These are phyloP conservation scores for Argopecten irradians DNA, from an alignment of 1,140 invertebrate genomes.

Conservation along the genomic window DNA sequence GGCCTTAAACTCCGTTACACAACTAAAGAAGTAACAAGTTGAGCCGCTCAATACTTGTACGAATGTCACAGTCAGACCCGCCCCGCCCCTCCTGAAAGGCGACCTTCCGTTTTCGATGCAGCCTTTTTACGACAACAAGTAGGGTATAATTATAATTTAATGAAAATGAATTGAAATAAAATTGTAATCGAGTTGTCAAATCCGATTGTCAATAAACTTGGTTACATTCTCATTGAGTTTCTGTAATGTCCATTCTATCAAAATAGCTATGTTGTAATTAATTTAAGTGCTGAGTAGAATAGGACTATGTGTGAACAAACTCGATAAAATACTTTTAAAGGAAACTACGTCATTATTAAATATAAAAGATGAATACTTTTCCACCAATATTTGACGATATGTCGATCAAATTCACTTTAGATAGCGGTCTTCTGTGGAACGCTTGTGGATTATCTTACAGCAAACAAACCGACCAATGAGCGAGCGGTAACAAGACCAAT, in stretches of 20 bases:
- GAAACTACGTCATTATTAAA: background rate
- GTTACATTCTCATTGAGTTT: background rate
- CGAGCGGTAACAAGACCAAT: background rate
- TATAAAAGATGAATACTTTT: background rate
- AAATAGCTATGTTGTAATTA: conserved; percentile 9
- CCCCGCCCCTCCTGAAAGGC: background rate
- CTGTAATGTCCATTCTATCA: background rate
- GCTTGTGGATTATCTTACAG: background rate
- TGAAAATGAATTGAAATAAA: background rate
- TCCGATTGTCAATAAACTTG: background rate
- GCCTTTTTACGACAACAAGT: background rate
- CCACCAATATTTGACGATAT: background rate
- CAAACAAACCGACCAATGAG: background rate
- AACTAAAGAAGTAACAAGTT: background rate
- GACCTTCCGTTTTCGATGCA: background rate
- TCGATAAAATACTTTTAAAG: background rate
- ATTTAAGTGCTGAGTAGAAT: conserved; percentile 2
- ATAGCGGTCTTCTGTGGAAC: background rate
- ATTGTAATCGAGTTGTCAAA: background rate
- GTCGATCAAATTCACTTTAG: background rate
- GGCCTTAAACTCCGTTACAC: background rate
- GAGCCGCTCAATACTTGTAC: background rate
- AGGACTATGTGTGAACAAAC: background rate
- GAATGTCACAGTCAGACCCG: background rate
- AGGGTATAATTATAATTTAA: conserved; percentile 3